These are phyloP conservation scores for Sebastes goodei DNA, from an alignment of 2,797 vertebrate species.

Conservation along the genomic window DNA sequence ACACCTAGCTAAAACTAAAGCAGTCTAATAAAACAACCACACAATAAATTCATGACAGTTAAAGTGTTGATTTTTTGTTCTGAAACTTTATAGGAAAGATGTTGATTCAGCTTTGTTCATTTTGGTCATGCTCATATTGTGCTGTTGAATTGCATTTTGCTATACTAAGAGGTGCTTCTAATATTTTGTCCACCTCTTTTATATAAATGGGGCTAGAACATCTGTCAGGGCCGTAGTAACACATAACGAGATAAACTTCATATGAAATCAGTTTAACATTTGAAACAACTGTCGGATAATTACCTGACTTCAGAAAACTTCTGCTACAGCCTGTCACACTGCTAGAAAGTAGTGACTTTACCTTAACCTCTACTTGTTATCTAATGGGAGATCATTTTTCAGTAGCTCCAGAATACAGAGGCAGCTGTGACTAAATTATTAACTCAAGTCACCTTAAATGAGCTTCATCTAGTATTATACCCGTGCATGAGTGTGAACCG, in stretches of 20 bases:
- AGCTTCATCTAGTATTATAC: background rate
- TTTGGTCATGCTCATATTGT: no score
- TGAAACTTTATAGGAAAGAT: no score
- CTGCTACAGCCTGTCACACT: background rate
- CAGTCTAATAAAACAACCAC: no score
- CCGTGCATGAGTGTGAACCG: background rate
- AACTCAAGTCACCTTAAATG: background rate
- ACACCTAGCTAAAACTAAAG: no score
- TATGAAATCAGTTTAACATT: background rate
- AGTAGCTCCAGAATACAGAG: background rate
- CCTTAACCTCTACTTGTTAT: background rate
- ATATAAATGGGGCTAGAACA: no score
- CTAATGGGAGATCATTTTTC: background rate
- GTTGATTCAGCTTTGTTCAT: no score
- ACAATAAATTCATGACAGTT: no score
- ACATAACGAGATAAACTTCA: background rate
- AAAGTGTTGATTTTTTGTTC: no score
- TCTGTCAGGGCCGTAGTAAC: rapidly evolving
- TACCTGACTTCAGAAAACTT: background rate
- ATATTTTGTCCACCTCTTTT: background rate
- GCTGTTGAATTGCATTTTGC: no score
- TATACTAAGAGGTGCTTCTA: no score
- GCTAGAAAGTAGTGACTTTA: background rate
- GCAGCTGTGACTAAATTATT: background rate
- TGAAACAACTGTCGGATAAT: background rate